Evolutionary conservation across 2,113 vertebrate species (phyloP), one percentile per base, ranked within the genome.

Genomic region (Athene noctua): DNA sequence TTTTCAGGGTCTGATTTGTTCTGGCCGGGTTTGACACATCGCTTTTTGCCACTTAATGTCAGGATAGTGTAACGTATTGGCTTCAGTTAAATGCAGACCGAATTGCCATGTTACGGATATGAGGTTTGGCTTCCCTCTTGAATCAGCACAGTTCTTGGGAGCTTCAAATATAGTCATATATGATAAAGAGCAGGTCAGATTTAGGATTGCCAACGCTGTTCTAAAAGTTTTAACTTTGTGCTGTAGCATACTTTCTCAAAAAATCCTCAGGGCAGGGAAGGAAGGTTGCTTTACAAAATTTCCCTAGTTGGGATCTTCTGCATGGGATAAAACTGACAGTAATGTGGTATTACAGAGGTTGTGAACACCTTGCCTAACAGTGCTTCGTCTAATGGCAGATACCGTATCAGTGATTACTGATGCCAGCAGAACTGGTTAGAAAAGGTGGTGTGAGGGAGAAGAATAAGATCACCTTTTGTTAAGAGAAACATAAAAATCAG

Each of bases 61-160:
- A 19, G 38, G 32, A 7, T 5, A 29, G 11, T 2, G 25, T 44
- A 15, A 3, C 1, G 0, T 23, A 0, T 8, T 18, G 58, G 25
- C 8, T 19, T 46, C 34, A 2, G 18, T 46, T 49, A 21, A 27
- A 11, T 13, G 14, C 27, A 8, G 29, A 1, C 27, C 32, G 61
- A 32, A 2, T 3, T 58, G 57, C 11, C 4, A 3, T 40, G 20
- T 34, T 58, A 17, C 4, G 21, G 10, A 30, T 18, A 3, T 4
- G 38, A 38, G 21, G 6, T 44, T 58, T 49, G 15, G 6, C 8
- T 8, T 42, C 14, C 27, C 7, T 38, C n/a, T 51, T 44, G 22
- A 36, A 15, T 6, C 23, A 3, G 3, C 13, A 4, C 13, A 2
- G 8, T 13, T 54, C 2, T 4, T 23, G 18, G 17, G 52, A 80